Conservation (phyloP, 2,113 vertebrate species). For the Gopherus evgoodei region DNA sequence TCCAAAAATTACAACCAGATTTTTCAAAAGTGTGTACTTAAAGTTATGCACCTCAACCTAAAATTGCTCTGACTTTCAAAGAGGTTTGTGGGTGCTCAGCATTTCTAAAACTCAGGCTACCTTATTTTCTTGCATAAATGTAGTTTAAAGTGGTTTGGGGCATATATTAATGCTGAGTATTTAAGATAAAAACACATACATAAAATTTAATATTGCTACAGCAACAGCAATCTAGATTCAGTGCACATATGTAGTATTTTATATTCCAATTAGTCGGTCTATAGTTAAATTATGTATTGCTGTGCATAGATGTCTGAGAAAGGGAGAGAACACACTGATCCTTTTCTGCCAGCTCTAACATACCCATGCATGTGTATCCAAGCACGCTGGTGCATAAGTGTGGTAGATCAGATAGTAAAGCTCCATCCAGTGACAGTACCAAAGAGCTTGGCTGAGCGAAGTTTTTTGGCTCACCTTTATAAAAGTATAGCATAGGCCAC, state of each 20-base stretch:
- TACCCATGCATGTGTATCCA: background rate
- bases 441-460: background rate
- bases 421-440: background rate
- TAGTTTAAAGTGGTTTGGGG: background rate
- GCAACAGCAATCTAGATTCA: background rate
- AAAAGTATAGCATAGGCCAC: background rate
- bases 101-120: constrained; percentile 11
- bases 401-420: background rate
- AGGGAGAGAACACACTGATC: background rate
- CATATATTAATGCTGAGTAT: background rate
- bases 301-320: background rate
- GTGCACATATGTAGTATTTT: background rate
- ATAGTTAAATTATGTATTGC: background rate
- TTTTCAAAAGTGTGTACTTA: background rate
- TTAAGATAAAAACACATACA: background rate
- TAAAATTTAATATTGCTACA: background rate
- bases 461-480: background rate
- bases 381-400: background rate
- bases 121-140: background rate
- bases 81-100: background rate
- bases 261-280: background rate
- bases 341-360: background rate
- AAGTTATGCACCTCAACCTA: background rate
- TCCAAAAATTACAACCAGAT: background rate
- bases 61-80: constrained; percentile 36